phyloP scores from a whole-genome alignment of 92 coral and sea anemone genomes.

The Epizoanthus rinbou region DNA sequence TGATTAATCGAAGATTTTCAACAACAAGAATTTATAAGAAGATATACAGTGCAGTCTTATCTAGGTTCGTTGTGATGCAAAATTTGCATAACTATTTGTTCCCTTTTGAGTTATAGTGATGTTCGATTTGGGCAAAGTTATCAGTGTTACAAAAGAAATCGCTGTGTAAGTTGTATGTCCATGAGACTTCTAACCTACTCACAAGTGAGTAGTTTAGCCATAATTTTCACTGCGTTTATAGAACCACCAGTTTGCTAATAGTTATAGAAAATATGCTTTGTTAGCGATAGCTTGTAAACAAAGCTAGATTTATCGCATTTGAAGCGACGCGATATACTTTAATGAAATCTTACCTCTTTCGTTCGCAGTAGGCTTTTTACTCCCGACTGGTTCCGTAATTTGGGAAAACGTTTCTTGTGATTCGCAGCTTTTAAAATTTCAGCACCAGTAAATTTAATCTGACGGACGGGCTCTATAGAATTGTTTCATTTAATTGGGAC shows the following conservation, averaged over 20 bases:
- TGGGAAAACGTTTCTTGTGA: too few relatives aligned
- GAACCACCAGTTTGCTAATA: background rate
- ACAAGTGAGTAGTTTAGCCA: background rate
- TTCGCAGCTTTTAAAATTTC: too few relatives aligned
- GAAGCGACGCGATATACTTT: background rate
- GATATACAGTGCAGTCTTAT: background rate
- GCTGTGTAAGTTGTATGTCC: background rate
- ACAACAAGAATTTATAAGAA: too few relatives aligned
- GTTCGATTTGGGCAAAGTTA: background rate
- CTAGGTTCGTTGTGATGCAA: background rate
- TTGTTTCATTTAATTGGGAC: background rate
- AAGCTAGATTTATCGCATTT: background rate
- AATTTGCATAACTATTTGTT: background rate
- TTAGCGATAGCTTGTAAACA: background rate
- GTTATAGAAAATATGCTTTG: background rate
- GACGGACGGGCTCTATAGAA: background rate
- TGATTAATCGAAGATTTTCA: too few relatives aligned
- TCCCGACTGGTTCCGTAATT: too few relatives aligned
- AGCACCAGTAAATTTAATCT: background rate
- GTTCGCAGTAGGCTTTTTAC: background rate
- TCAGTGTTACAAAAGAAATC: background rate
- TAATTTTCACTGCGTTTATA: background rate
- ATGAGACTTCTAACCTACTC: background rate
- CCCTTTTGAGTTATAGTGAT: background rate
- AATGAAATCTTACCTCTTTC: background rate